Evolutionary conservation across 2,113 vertebrate species (phyloP).

Genomic region (Aplodontia rufa): DNA sequence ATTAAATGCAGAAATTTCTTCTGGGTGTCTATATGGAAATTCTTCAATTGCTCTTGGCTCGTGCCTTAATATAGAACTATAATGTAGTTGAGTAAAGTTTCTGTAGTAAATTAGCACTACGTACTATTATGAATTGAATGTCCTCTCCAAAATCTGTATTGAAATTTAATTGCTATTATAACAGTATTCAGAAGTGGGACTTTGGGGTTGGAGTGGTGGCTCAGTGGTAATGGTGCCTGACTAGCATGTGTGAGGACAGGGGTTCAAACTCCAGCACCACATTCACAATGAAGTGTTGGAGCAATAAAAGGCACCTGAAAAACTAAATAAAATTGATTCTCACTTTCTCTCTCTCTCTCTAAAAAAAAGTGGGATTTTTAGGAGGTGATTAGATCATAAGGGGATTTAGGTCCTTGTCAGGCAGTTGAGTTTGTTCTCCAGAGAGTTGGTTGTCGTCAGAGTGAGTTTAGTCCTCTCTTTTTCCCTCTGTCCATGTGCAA

Average conservation of each 20-base stretch:
- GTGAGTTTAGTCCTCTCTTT: not conserved
- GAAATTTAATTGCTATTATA: not conserved
- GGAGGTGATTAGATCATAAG: not conserved
- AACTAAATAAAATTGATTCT: no score
- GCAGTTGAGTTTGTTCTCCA: not conserved
- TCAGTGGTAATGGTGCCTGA: no score
- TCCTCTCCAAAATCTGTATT: not conserved
- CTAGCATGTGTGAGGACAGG: no score
- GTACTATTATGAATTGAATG: not conserved
- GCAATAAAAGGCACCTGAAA: no score
- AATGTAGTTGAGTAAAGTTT: not conserved
- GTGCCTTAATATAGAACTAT: conserved; percentile 1
- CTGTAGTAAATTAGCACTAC: conserved; percentile 5
- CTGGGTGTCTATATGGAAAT: conserved; percentile 7
- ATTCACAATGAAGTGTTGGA: no score
- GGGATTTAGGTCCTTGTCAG: not conserved
- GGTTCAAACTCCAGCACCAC: no score
- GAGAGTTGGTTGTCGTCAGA: not conserved
- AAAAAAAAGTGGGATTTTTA: not conserved
- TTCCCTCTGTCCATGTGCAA: not conserved
- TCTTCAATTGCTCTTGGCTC: conserved; percentile 27
- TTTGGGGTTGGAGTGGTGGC: no score
- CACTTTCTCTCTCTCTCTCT: no score
- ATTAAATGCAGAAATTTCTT: conserved; percentile 60
- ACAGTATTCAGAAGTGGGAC: not conserved